Base-by-base conservation (phyloP, 2,797 vertebrate species). In the Chromis chromis region DNA sequence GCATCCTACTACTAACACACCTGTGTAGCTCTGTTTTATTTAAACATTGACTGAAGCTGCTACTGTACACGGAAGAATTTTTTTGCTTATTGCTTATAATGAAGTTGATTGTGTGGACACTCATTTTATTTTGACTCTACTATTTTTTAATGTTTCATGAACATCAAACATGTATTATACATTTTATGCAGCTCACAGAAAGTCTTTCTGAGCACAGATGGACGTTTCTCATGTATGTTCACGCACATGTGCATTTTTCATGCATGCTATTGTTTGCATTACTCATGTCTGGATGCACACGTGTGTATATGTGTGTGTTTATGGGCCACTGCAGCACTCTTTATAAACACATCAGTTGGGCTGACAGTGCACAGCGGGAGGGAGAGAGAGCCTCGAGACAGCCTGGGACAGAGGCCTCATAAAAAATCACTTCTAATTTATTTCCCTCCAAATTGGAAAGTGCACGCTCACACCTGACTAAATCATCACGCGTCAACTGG, bases 401-500 rank as follows among this genome's bases (percentile, higher is more conserved):
- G 94, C 94, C 94, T 92, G 94, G 95, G 96, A 97, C 96, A 89
- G 88, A 92, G 88, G 87, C 78, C 93, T 94, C 93, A 92, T 95
- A 99, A 98, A 99, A 98, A 98, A 99, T 97, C 95, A 96, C 96
- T 96, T 95, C 95, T 97, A 97, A 99, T 99, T 98, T 99, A 99
- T 99, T 97, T 95, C 92, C 96, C 95, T 94, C 95, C 95, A 98
- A 99, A 99, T 99, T 98, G 97, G 97, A 98, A 97, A 99, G 96
- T 98, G 98, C 97, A 99, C 96, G 97, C 98, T 98, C 97, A 98
- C 98, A 99, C 98, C 98, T 99, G 98, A 99, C 98, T 99, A 99
- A 99, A 99, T 99, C 98, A 99, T 99, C 97, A 99, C 93, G 89
- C 94, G 96, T 97, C 98, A 97, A 97, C 94, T 90, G 94, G 96